A percentile compares a stretch with the other conserved stretches of the same genome.
Evolutionary conservation across 2,113 vertebrate genomes (phyloP).

Genomic region (Gracilinanus agilis): DNA sequence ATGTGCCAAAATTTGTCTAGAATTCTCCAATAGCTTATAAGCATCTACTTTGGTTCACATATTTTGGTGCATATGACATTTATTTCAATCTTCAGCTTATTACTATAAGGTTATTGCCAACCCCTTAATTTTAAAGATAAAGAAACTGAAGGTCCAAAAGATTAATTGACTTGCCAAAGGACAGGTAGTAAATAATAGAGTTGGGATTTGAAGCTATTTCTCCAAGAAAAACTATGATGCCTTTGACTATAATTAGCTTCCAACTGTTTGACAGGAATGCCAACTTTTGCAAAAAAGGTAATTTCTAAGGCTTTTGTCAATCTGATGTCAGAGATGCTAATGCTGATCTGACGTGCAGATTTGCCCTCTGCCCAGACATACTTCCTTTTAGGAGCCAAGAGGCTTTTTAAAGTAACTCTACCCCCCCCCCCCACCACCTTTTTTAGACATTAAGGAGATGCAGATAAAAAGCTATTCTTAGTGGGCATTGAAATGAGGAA

Average conservation of each 20-base stretch:
- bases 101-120: background rate
- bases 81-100: background rate
- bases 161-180: background rate
- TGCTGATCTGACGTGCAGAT: too few relatives aligned
- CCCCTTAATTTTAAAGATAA: background rate
- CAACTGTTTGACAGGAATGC: background rate
- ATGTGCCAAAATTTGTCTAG: too few relatives aligned
- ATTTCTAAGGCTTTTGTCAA: background rate
- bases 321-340: background rate
- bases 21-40: too few relatives aligned
- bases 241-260: background rate
- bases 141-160: constrained; percentile 9
- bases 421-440: background rate
- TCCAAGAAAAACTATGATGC: background rate
- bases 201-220: constrained; percentile 9
- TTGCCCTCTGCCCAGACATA: background rate
- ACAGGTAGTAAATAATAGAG: constrained; percentile 4
- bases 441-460: constrained; percentile 39
- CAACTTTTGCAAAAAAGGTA: background rate
- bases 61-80: background rate
- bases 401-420: background rate
- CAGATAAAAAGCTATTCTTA: constrained; percentile 19
- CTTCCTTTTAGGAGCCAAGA: background rate
- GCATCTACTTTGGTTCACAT: too few relatives aligned
- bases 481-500: constrained; percentile 24